Evolutionary conservation across 2,113 vertebrate species (phyloP), one percentile per base, ranked within the genome.

Genomic region (Falcunculus frontatus): DNA sequence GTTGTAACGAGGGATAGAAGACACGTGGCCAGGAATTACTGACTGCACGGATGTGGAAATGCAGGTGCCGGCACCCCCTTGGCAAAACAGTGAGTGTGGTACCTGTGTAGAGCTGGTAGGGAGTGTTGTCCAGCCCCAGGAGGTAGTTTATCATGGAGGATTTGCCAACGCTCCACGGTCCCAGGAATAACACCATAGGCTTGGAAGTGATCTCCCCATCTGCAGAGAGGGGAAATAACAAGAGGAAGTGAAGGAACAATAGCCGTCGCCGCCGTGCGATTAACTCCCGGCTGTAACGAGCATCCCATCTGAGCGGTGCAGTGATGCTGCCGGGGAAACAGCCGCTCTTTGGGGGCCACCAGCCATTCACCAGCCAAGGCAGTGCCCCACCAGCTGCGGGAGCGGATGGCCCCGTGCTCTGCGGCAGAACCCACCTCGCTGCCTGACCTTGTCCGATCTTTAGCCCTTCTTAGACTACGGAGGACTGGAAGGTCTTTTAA

Each of bases 141-240:
- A 99, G 99, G 97, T 99, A 99, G 98, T 99, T 99, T 97, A 99
- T 99, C 99, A 99, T 99, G 93, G 99, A 99, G 84, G 99, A 99
- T 96, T 99, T 99, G 95, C 99, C 99, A 63, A 99, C 99, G 7
- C 99, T 99, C 99, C 99, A 99, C 12, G 99, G 99, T 96, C 99
- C 99, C 97, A 99, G 98, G 97, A 99, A 99, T 67, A 99, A 97
- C 94, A 99, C 99, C 99, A 99, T 99, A 18, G 99, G 99, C 96
- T 99, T 99, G 96, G 99, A 99, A 60, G 99, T 99, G 86, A 99
- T 99, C 97, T 99, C 99, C 93, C 99, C 99, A 98, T 99, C 99
- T 99, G 97, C 60, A 29, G 84, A 89, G 65, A 96, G 95, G 89
- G 91, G 92, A 84, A 95, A 96, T 94, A 80, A 97, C 83, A 96